These are phyloP conservation scores for Xiphophorus couchianus DNA, from an alignment of 2,113 vertebrate species.

Conservation along the genomic window DNA sequence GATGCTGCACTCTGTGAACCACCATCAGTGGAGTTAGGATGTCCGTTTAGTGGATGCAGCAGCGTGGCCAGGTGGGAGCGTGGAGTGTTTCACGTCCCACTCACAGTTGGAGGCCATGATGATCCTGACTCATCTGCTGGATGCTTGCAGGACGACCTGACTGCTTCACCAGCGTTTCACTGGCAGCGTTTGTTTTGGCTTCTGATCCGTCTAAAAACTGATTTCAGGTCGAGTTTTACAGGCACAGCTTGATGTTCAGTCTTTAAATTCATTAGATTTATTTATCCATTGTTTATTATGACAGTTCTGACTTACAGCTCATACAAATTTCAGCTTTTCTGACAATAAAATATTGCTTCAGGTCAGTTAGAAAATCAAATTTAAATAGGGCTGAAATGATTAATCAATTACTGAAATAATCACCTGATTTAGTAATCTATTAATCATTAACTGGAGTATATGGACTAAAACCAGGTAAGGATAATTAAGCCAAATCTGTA, in stretches of 20 bases:
- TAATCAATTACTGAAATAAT: too few species aligned
- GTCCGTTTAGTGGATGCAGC: constrained; percentile 17
- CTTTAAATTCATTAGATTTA: background rate
- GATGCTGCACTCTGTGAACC: constrained; percentile 27
- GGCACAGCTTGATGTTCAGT: too few species aligned
- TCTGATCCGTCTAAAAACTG: background rate
- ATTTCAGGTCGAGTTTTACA: too few species aligned
- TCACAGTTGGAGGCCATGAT: constrained; percentile 31
- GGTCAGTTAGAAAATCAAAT: background rate
- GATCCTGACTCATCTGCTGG: constrained; percentile 45
- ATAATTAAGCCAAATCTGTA: too few species aligned
- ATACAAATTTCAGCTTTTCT: too few species aligned
- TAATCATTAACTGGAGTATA: too few species aligned
- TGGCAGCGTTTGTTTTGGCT: background rate
- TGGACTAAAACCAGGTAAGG: too few species aligned
- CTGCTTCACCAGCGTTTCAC: constrained; percentile 3
- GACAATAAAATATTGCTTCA: too few species aligned
- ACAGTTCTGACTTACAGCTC: too few species aligned
- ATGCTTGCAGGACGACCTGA: constrained; percentile 9
- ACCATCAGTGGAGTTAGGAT: constrained; percentile 22
- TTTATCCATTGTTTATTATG: background rate
- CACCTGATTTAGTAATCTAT: too few species aligned
- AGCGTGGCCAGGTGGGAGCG: constrained; percentile 40
- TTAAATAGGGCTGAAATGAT: background rate
- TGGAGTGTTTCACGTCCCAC: constrained; percentile 27